A percentile compares a stretch with the other conserved stretches of the same genome.
phyloP scores from a whole-genome alignment of 1,140 invertebrate species.

The Paraescarpia echinospica region DNA sequence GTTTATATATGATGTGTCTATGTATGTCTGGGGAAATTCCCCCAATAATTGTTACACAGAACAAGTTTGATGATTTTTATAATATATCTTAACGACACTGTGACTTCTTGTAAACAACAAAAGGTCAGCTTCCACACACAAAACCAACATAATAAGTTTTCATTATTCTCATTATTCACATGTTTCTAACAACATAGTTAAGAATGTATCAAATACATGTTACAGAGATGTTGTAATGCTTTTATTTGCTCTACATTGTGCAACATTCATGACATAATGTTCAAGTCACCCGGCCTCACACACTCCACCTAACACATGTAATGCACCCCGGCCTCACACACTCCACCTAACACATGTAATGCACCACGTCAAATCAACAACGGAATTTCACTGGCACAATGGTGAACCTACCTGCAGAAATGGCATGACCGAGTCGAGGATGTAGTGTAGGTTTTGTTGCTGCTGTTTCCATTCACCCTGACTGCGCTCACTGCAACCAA shows the following conservation, averaged over 20 bases:
- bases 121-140: too few relatives aligned
- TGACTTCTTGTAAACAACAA: not conserved
- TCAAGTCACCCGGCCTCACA: not conserved
- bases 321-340: not conserved
- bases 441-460: conserved; percentile 44
- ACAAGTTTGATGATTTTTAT: too few relatives aligned
- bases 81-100: not conserved
- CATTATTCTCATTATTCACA: too few relatives aligned
- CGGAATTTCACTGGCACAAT: not conserved
- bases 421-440: conserved; percentile 52
- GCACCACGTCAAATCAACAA: not conserved
- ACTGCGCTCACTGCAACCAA: conserved; percentile 39
- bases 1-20: too few relatives aligned
- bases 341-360: not conserved
- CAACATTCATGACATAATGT: not conserved
- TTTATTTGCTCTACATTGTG: too few relatives aligned
- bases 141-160: too few relatives aligned
- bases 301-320: not conserved
- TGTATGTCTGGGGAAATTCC: too few relatives aligned
- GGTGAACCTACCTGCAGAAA: conserved; percentile 43
- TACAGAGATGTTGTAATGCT: too few relatives aligned
- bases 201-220: too few relatives aligned
- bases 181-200: too few relatives aligned
- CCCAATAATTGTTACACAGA: too few relatives aligned
- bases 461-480: conserved; percentile 32